Evolutionary conservation across 2,888 invertebrate genomes (phyloP).

Genomic region (Liopterus haemorrhoidalis): DNA sequence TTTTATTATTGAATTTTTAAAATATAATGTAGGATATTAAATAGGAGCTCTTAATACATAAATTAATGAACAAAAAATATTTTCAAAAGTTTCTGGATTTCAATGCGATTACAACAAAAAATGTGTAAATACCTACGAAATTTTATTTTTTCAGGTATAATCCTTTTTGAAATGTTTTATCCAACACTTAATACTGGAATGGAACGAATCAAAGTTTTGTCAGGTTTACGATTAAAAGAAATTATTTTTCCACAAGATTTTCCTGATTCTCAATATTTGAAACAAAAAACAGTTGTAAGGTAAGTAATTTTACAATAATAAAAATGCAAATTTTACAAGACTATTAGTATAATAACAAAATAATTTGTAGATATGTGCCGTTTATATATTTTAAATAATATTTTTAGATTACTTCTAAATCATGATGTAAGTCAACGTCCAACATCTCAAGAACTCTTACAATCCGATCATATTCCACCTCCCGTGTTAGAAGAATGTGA

Average conservation of each 20-base stretch:
- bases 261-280: conserved; percentile 50
- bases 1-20: no score
- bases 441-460: conserved; percentile 75
- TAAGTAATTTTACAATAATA: conserved; percentile 39
- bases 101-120: background rate
- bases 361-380: background rate
- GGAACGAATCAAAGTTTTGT: conserved; percentile 78
- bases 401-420: conserved; percentile 65
- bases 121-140: conserved; percentile 4
- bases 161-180: conserved; percentile 94
- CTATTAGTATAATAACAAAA: conserved; percentile 4
- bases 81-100: background rate
- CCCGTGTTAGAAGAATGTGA: conserved; percentile 81
- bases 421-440: conserved; percentile 82
- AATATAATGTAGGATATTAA: background rate
- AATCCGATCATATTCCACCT: conserved; percentile 78
- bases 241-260: conserved; percentile 68
- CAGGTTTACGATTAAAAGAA: conserved; percentile 62
- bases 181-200: conserved; percentile 77
- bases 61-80: background rate
- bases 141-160: conserved; percentile 62
- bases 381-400: conserved; percentile 7
- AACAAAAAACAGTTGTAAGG: conserved; percentile 59
- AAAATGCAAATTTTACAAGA: no score
- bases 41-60: background rate